phyloP scores from a whole-genome alignment of 1,140 invertebrate species.

The Neodiprion lecontei region DNA sequence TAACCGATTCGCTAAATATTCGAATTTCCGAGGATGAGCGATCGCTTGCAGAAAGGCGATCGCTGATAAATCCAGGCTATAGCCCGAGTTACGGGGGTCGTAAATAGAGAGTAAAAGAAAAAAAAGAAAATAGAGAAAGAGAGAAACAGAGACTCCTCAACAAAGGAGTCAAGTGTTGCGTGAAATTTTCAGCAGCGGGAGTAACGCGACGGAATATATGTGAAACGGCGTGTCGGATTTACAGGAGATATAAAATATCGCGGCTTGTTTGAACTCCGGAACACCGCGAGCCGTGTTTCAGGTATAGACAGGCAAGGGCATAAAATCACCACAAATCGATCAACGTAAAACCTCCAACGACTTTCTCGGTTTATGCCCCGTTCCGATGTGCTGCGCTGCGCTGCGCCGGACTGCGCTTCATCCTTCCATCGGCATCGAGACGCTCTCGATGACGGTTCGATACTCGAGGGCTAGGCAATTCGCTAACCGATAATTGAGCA shows the following conservation, averaged over 20 bases:
- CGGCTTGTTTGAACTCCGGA: background rate
- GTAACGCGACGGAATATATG: background rate
- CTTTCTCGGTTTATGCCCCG: too few relatives aligned
- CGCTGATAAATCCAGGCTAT: too few relatives aligned
- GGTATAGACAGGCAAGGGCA: constrained; percentile 1
- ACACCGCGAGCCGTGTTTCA: background rate
- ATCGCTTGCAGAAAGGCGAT: too few relatives aligned
- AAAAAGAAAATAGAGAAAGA: too few relatives aligned
- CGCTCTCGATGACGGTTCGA: too few relatives aligned
- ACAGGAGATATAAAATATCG: background rate
- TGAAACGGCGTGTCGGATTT: constrained; percentile 6
- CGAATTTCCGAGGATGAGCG: too few relatives aligned
- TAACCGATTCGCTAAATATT: too few relatives aligned
- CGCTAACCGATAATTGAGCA: constrained; percentile 4
- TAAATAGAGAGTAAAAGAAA: background rate
- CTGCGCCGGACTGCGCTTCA: background rate
- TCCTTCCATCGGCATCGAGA: background rate
- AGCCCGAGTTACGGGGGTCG: background rate
- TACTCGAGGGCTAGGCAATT: background rate
- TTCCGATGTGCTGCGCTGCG: background rate
- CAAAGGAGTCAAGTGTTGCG: constrained; percentile 5
- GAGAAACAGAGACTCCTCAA: background rate
- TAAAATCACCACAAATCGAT: constrained; percentile 7
- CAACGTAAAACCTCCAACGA: background rate
- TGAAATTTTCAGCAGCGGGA: background rate